phyloP scores from a whole-genome alignment of 2,797 vertebrate species.

The Petrocephalus schoutedeni region DNA sequence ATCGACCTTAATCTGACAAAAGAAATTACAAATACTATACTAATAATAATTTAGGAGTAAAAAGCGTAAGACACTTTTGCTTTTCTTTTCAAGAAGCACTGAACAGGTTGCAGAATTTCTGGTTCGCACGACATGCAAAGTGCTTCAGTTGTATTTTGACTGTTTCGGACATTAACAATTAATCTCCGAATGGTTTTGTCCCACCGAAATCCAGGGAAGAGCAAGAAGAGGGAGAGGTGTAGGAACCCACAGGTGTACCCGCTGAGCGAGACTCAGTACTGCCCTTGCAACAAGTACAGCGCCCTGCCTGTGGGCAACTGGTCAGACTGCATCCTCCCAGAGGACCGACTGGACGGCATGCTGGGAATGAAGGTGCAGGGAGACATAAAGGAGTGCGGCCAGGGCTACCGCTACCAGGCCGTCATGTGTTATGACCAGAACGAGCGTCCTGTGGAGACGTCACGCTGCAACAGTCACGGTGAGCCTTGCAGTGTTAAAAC shows the following conservation, averaged over 20 bases:
- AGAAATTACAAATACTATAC: neutral
- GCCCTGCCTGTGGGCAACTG: conserved; percentile 94
- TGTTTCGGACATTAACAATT: neutral
- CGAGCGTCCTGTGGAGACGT: conserved; percentile 83
- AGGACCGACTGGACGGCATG: conserved; percentile 64
- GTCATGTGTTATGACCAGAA: conserved; percentile 97
- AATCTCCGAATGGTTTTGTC: neutral
- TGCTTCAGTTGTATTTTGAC: neutral
- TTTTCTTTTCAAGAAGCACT: neutral
- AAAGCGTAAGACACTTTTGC: neutral
- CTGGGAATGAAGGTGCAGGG: conserved; percentile 77
- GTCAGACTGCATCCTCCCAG: conserved; percentile 93
- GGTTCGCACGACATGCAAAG: neutral
- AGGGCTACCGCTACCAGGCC: conserved; percentile 93
- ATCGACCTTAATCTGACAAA: conserved; percentile 4
- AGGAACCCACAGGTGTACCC: conserved; percentile 90
- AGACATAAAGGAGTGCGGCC: conserved; percentile 86
- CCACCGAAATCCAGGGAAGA: conserved; percentile 70
- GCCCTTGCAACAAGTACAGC: conserved; percentile 92
- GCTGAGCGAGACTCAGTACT: conserved; percentile 92
- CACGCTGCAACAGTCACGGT: conserved; percentile 94
- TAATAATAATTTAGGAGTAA: neutral
- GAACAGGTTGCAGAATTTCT: neutral
- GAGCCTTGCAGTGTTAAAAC: conserved; percentile 27
- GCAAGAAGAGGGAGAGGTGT: conserved; percentile 95